Conservation (phyloP, 1,140 invertebrate species). For the Plodia interpunctella region DNA sequence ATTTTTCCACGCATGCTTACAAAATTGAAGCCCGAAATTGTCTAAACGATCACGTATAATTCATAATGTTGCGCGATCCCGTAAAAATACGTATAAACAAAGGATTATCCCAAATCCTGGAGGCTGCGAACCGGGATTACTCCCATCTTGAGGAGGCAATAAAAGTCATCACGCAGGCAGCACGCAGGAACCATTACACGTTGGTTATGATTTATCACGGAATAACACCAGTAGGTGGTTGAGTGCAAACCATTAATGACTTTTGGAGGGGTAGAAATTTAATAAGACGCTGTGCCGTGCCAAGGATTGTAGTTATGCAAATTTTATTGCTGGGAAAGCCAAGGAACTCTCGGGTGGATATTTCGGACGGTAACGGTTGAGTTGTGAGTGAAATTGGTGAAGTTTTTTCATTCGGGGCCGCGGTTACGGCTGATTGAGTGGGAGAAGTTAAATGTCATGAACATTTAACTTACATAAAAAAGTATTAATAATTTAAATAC, state of each 20-base stretch:
- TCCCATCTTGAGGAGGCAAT: conserved; percentile 53
- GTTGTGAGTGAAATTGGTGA: background rate
- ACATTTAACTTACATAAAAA: too few species aligned
- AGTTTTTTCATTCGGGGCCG: background rate
- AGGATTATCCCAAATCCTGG: conserved; percentile 51
- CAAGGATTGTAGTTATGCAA: conserved; percentile 73
- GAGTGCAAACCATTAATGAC: conserved; percentile 72
- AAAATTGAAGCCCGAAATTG: background rate
- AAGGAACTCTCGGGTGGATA: conserved; percentile 37
- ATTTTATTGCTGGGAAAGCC: conserved; percentile 72
- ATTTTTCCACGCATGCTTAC: too few species aligned
- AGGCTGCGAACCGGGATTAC: conserved; percentile 33
- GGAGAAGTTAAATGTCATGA: too few species aligned
- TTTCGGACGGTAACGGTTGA: conserved; percentile 4
- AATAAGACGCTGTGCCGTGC: conserved; percentile 64
- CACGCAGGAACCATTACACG: conserved; percentile 41
- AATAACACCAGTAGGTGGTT: conserved; percentile 54
- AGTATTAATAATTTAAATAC: too few species aligned
- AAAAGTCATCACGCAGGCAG: conserved; percentile 57
- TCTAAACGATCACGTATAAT: conserved; percentile 2
- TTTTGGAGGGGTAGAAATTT: conserved; percentile 71
- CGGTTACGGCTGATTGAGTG: background rate
- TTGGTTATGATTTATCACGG: conserved; percentile 65
- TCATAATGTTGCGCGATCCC: conserved; percentile 9
- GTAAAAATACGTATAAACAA: conserved; percentile 51